A percentile compares a stretch with the other conserved stretches of the same genome.
phyloP scores from a whole-genome alignment of 2,888 invertebrate genomes.

The Meteorus cinctellus region DNA sequence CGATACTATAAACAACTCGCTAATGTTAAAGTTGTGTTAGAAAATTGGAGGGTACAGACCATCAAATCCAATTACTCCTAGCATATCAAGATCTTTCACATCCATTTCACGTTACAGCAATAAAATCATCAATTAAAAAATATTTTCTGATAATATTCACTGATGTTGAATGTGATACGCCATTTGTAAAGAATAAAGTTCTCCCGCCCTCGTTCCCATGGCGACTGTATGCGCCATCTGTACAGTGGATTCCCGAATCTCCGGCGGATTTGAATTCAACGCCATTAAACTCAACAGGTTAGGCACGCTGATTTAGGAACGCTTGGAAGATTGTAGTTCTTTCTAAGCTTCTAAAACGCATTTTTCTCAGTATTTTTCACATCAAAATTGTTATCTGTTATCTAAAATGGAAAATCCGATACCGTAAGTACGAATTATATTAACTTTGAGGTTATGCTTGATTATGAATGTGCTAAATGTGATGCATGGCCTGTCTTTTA shows the following conservation, averaged over 20 bases:
- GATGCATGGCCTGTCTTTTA: not conserved
- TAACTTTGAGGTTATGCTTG: not conserved
- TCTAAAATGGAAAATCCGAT: not conserved
- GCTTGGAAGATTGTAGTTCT: not conserved
- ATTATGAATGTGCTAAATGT: not conserved
- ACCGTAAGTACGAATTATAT: conserved; percentile 20
- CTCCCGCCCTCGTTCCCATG: not conserved
- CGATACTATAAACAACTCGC: conserved; percentile 28
- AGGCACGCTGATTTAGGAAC: too few species aligned
- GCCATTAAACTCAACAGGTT: not conserved
- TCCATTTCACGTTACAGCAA: conserved; percentile 64
- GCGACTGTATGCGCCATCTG: not conserved
- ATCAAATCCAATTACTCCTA: conserved; percentile 87
- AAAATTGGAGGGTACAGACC: conserved; percentile 74
- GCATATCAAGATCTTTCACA: conserved; percentile 79
- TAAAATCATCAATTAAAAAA: not conserved
- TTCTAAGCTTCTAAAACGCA: too few species aligned
- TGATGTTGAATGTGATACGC: not conserved
- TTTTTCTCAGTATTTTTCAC: too few species aligned
- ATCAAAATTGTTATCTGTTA: too few species aligned
- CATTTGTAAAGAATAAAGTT: conserved; percentile 8
- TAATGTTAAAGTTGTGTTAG: conserved; percentile 25
- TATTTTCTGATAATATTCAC: not conserved
- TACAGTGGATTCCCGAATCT: conserved; percentile 25
- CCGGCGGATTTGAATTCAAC: not conserved